Evolutionary conservation across 2,888 invertebrate genomes (phyloP).

Genomic region (Imbricaverruca yamaguchii): DNA sequence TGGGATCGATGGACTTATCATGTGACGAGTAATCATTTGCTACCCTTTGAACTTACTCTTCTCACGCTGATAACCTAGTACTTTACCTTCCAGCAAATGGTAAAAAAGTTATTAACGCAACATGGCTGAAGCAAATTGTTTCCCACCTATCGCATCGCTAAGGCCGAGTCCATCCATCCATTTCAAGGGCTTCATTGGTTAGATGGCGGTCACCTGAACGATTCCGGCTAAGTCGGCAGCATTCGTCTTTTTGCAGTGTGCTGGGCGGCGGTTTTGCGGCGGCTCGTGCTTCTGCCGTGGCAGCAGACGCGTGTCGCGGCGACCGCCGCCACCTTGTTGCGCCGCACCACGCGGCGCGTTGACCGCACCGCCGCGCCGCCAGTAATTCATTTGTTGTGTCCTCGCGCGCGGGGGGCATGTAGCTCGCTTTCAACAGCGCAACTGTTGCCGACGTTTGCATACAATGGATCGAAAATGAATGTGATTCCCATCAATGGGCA

Average conservation of each 20-base stretch:
- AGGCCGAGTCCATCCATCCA: too few species aligned
- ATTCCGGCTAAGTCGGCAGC: not conserved
- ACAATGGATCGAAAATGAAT: constrained; percentile 18
- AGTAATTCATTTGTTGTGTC: constrained; percentile 21
- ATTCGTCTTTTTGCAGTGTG: not conserved
- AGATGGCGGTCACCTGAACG: too few species aligned
- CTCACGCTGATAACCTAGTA: too few species aligned
- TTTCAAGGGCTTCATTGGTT: too few species aligned
- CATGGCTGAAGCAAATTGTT: too few species aligned
- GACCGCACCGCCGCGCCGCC: not conserved
- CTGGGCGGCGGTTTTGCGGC: not conserved
- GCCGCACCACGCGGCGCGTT: not conserved
- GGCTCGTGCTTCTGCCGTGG: not conserved
- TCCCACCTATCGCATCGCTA: too few species aligned
- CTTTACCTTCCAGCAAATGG: too few species aligned
- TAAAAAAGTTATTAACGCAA: too few species aligned
- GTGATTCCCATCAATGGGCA: constrained; percentile 11
- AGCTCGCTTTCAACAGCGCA: not conserved
- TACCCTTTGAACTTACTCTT: too few species aligned
- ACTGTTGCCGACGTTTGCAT: not conserved
- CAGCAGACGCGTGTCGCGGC: not conserved
- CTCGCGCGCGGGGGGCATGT: constrained; percentile 1
- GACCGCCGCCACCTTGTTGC: not conserved
- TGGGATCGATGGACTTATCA: too few species aligned
- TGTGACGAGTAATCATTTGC: too few species aligned